Evolutionary conservation across 2,888 invertebrate genomes (phyloP), one percentile per base, ranked within the genome.

Genomic region (Lydus trimaculatus): DNA sequence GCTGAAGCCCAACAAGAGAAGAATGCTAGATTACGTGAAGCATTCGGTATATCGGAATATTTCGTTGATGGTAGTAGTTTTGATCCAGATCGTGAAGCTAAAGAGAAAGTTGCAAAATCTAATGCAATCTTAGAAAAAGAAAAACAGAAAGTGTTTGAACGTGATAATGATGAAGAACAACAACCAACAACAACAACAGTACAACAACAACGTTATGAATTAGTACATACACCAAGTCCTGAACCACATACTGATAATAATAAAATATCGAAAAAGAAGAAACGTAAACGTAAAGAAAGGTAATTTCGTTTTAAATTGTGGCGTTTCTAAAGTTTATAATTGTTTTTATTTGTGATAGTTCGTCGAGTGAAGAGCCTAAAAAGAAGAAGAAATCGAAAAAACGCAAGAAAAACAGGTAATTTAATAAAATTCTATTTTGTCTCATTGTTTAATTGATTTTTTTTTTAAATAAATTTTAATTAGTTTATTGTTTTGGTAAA

Each of bases 1-100:
- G 98, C 98, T 0, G 96, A 96, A 85, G 97, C 98, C 28, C 97
- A 97, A 84, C 94, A 95, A 81, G 95, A 96, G 85, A 98, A 98
- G 86, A 98, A 98, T 88, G 95, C 95, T 2, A 91, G 93, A 66
- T 88, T 98, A 71, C 91, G 97, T 65, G 95, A 96, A 84, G 98
- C 98, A 6, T 98, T 98, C 85, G 97, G 98, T 67, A 96, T 99
- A 77, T 94, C 95, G 31, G 94, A 96, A 78, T 93, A 91, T 81
- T 98, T 97, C 87, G 94, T 97, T 66, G 97, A 97, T 85, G 98
- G 98, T 73, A 93, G 94, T 82, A 95, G 96, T 83, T 90, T 97
- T 84, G 96, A 96, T 86, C 91, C 94, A 3, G 93, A 94, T 84
- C 88, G 93, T 60, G 88, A 89, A 79, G 89, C 88, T 9, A 89